Conservation (phyloP, 1,140 invertebrate species). For the Pseudomyrmex pallidus region DNA sequence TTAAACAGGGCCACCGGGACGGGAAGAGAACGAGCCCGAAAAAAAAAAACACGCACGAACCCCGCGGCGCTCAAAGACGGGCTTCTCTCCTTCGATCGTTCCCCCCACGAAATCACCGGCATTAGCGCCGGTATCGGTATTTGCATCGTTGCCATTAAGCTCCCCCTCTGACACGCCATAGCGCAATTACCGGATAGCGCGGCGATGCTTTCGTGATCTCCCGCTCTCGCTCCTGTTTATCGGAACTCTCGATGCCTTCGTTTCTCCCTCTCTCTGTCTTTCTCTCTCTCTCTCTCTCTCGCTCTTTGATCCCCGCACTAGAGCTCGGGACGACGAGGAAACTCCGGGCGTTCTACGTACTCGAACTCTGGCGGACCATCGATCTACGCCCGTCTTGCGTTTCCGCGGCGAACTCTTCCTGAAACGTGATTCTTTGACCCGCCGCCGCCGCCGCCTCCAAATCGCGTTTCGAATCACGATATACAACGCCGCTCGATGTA, state of each 20-base stretch:
- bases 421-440: conserved; percentile 59
- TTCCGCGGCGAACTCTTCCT: conserved; percentile 58
- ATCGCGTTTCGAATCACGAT: conserved; percentile 42
- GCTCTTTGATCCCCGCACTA: conserved; percentile 6
- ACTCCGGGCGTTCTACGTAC: conserved; percentile 51
- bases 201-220: conserved; percentile 78
- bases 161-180: conserved; percentile 79
- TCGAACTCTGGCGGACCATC: conserved; percentile 52
- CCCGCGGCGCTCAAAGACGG: background rate
- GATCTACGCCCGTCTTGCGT: conserved; percentile 61
- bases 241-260: background rate
- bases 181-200: conserved; percentile 79
- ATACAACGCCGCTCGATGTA: conserved; percentile 14
- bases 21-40: background rate
- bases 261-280: background rate
- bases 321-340: conserved; percentile 17
- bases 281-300: background rate
- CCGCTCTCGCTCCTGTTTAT: conserved; percentile 62
- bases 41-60: conserved; percentile 8
- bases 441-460: background rate
- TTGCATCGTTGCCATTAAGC: conserved; percentile 82
- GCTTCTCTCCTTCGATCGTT: conserved; percentile 61
- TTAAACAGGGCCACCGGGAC: background rate
- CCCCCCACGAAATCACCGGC: conserved; percentile 73
- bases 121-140: conserved; percentile 81